A percentile compares a stretch with the other conserved stretches of the same genome.
Conservation (phyloP, 2,113 vertebrate genomes). For the Felis catus region DNA sequence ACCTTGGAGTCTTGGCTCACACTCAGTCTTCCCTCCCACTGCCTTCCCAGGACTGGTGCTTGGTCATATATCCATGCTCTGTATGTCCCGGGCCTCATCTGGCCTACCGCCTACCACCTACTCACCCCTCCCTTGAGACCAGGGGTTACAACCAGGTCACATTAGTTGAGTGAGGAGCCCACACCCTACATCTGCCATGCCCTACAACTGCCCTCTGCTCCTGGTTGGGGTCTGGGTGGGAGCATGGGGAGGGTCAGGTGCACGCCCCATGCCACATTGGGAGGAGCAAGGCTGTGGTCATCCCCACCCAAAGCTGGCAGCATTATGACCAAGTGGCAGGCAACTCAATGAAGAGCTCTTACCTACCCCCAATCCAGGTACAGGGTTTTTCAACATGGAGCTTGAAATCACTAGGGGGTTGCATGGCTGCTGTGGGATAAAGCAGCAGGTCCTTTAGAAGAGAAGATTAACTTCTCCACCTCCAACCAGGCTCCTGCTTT, state of each 20-base stretch:
- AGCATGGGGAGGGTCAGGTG: background rate
- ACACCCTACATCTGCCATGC: background rate
- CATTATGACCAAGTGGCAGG: background rate
- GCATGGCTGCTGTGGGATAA: background rate
- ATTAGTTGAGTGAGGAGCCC: background rate
- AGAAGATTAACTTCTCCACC: background rate
- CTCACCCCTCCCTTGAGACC: background rate
- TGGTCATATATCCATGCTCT: background rate
- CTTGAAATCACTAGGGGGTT: background rate
- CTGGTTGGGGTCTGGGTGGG: background rate
- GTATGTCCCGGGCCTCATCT: background rate
- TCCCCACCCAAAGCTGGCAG: background rate
- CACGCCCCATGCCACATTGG: background rate
- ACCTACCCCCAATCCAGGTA: background rate
- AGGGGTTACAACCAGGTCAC: background rate
- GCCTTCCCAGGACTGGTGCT: background rate
- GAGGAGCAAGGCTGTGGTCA: background rate
- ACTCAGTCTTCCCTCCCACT: background rate
- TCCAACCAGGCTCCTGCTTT: background rate
- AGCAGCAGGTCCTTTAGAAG: background rate
- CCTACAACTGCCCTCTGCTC: background rate
- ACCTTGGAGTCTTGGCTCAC: background rate
- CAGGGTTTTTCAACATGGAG: background rate
- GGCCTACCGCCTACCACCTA: background rate
- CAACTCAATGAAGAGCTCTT: background rate